These are phyloP conservation scores for Antechinus flavipes DNA, from an alignment of 2,113 vertebrate genomes.

Conservation along the genomic window DNA sequence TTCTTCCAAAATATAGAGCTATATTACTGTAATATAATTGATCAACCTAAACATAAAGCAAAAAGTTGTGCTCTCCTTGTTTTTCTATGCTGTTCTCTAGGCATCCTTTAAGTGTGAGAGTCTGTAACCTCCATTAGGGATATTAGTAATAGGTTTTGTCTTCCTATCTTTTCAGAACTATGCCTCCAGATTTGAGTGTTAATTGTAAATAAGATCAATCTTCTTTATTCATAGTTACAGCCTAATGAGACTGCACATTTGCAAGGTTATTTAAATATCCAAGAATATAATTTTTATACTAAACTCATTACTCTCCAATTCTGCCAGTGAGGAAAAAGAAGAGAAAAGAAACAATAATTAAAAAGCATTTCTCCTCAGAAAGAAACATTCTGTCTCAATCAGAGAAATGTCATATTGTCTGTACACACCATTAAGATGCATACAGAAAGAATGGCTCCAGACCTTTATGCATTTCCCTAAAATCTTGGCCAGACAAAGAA, in stretches of 20 bases:
- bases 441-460: conserved; percentile 7
- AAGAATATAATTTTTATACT: conserved; percentile 26
- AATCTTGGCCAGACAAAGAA: conserved; percentile 14
- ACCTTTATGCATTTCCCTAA: conserved; percentile 6
- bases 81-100: not conserved
- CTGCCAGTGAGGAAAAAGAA: conserved; percentile 13
- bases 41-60: not conserved
- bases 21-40: not conserved
- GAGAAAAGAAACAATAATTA: not conserved
- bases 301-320: conserved; percentile 20
- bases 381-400: not conserved
- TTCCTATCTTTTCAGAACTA: not conserved
- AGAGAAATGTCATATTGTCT: conserved; percentile 33
- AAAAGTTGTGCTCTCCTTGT: not conserved
- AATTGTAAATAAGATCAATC: conserved; percentile 38
- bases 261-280: conserved; percentile 45
- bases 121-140: not conserved
- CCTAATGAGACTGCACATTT: conserved; percentile 31
- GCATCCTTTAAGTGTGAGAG: not conserved
- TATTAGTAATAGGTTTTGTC: not conserved
- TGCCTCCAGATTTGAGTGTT: not conserved
- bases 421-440: conserved; percentile 1
- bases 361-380: conserved; percentile 17
- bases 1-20: not conserved
- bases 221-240: conserved; percentile 29